Percentiles rank a stretch among this genome's conserved stretches.
Evolutionary conservation across 2,888 invertebrate genomes (phyloP).

Genomic region (Sepioteuthis lessoniana): DNA sequence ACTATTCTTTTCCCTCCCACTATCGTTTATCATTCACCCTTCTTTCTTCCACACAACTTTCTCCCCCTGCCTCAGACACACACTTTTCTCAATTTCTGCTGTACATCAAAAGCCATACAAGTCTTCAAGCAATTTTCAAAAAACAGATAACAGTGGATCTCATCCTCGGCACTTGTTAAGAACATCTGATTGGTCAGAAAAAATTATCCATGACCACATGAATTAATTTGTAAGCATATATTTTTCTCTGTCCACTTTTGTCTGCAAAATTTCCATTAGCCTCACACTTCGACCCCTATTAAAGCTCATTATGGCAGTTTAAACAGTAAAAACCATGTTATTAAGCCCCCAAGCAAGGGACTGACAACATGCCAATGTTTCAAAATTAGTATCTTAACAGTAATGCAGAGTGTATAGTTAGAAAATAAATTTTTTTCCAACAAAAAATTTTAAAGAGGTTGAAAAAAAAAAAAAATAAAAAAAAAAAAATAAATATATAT

Average conservation of each 20-base stretch:
- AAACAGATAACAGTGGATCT: not conserved
- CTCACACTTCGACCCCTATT: not conserved
- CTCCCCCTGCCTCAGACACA: not conserved
- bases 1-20: not conserved
- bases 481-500: too few relatives aligned
- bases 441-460: not conserved
- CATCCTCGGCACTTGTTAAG: not conserved
- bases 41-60: not conserved
- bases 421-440: not conserved
- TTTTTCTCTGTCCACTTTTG: conserved; percentile 1
- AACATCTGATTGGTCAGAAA: not conserved
- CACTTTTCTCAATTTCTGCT: not conserved
- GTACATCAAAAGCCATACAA: not conserved
- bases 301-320: not conserved
- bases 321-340: conserved; percentile 7
- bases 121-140: not conserved
- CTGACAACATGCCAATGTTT: not conserved
- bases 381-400: not conserved
- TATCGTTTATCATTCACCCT: too few relatives aligned
- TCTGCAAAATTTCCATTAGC: not conserved
- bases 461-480: not conserved
- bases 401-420: not conserved
- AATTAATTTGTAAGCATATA: conserved; percentile 5
- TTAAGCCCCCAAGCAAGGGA: not conserved
- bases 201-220: not conserved